Conservation (phyloP, 2,888 invertebrate genomes). For the Drosophila koepferae region DNA sequence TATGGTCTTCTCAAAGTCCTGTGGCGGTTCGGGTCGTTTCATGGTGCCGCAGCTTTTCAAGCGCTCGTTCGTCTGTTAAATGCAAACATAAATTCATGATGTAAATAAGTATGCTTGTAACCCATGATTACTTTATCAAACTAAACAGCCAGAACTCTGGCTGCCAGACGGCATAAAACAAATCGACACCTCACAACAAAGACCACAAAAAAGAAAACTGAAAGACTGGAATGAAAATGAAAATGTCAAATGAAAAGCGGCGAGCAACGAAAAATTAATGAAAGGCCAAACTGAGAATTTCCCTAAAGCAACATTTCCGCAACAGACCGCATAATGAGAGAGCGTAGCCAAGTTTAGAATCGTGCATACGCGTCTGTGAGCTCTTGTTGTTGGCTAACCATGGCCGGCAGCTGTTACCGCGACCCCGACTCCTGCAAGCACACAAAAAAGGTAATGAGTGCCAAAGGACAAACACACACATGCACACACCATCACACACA, state of each 20-base stretch:
- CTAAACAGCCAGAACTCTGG: slow-evolving; percentile 36
- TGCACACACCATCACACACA: slow-evolving; percentile 55
- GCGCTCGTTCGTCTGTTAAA: slow-evolving; percentile 82
- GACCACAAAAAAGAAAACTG: slow-evolving; percentile 31
- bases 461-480: slow-evolving; percentile 73
- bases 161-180: slow-evolving; percentile 50
- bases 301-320: slow-evolving; percentile 82
- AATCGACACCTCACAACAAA: slow-evolving; percentile 70
- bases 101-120: slow-evolving; percentile 23
- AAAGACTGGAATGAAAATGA: slow-evolving; percentile 25
- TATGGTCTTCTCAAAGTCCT: slow-evolving; percentile 85
- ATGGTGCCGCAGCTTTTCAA: slow-evolving; percentile 83
- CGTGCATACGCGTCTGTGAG: slow-evolving; percentile 65
- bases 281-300: slow-evolving; percentile 67
- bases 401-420: slow-evolving; percentile 43
- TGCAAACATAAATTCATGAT: slow-evolving; percentile 39
- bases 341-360: slow-evolving; percentile 61
- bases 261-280: slow-evolving; percentile 68
- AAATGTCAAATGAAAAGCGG: slow-evolving; percentile 73
- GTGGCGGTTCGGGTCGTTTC: slow-evolving; percentile 84
- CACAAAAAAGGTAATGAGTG: slow-evolving; percentile 78
- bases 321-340: slow-evolving; percentile 83
- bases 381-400: slow-evolving; percentile 44
- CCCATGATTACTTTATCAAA: slow-evolving; percentile 73
- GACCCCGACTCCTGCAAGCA: slow-evolving; percentile 15